These are phyloP conservation scores for Drosophila suboccidentalis DNA, from an alignment of 2,888 invertebrate genomes.

Conservation along the genomic window DNA sequence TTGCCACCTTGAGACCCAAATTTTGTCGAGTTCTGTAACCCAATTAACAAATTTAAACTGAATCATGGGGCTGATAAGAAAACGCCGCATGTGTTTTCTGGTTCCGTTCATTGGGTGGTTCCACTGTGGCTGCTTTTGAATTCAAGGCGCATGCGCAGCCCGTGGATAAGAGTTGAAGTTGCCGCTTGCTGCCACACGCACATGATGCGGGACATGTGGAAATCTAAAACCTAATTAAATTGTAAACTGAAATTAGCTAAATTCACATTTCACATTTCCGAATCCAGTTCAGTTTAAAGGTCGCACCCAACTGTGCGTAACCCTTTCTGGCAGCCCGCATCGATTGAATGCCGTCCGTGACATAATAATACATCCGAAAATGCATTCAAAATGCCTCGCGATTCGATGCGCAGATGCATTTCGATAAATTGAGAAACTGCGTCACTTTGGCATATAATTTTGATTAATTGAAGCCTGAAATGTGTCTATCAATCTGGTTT, in stretches of 20 bases:
- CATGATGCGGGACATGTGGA: constrained; percentile 77
- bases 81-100: neutral
- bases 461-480: constrained; percentile 41
- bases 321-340: constrained; percentile 64
- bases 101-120: constrained; percentile 1
- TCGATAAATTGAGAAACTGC: constrained; percentile 30
- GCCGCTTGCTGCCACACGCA: constrained; percentile 31
- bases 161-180: constrained; percentile 44
- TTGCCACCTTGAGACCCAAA: constrained; percentile 44
- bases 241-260: constrained; percentile 77
- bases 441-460: constrained; percentile 33
- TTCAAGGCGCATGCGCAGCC: constrained; percentile 67
- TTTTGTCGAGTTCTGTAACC: constrained; percentile 28
- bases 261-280: constrained; percentile 34
- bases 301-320: constrained; percentile 30
- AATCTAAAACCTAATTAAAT: constrained; percentile 74
- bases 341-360: constrained; percentile 30
- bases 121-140: constrained; percentile 12
- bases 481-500: constrained; percentile 19
- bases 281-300: constrained; percentile 1
- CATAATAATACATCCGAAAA: constrained; percentile 41
- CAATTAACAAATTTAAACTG: constrained; percentile 40
- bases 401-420: constrained; percentile 58
- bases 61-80: constrained; percentile 31
- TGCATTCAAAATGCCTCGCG: constrained; percentile 23